Conservation (phyloP, 2,113 vertebrate species). For the Dromas ardeola region DNA sequence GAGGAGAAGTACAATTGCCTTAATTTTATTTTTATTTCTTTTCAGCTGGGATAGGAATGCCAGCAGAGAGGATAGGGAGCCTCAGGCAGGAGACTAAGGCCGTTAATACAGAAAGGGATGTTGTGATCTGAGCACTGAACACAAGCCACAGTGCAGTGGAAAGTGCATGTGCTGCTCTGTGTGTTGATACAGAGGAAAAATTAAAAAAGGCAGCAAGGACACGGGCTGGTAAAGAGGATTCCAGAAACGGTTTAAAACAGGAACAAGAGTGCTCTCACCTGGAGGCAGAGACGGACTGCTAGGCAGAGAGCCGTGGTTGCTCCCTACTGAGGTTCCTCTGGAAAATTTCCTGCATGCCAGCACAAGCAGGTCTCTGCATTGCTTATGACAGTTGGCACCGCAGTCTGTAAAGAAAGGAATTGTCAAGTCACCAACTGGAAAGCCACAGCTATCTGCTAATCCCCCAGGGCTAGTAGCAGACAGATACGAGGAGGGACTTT, state of each 20-base stretch:
- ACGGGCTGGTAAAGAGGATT: not conserved
- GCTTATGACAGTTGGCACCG: constrained; percentile 96
- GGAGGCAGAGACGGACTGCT: constrained; percentile 87
- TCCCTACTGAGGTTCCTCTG: constrained; percentile 83
- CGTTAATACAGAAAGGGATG: not conserved
- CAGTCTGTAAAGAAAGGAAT: constrained; percentile 81
- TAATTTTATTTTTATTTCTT: not conserved
- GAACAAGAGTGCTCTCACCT: constrained; percentile 74
- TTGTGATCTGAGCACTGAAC: not conserved
- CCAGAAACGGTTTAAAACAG: not conserved
- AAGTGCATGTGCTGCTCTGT: not conserved
- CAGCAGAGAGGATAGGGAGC: not conserved
- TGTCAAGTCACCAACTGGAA: not conserved
- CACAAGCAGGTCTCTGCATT: constrained; percentile 93
- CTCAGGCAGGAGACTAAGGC: not conserved
- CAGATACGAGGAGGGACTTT: not conserved
- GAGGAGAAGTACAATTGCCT: not conserved
- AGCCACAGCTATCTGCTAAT: not conserved
- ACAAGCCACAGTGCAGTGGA: not conserved
- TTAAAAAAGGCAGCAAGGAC: not conserved
- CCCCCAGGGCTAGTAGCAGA: not conserved
- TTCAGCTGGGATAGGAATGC: not conserved
- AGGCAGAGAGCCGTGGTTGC: constrained; percentile 87
- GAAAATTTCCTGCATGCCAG: constrained; percentile 91
- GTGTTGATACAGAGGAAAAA: not conserved